Conservation (phyloP, 2,888 invertebrate genomes). For the Corbicula japonica region DNA sequence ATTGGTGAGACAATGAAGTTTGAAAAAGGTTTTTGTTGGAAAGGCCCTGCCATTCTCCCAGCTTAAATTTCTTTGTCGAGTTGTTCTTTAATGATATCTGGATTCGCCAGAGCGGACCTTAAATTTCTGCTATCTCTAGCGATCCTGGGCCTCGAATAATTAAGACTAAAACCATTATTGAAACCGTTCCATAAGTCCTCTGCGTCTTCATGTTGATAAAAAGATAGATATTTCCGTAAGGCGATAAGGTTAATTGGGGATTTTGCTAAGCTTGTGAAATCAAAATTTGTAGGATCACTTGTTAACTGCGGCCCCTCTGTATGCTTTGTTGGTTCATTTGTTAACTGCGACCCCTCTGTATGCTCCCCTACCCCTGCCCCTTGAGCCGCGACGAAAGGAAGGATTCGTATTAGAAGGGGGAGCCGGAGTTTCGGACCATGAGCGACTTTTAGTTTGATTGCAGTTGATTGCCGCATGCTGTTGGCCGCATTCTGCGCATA, state of each 20-base stretch:
- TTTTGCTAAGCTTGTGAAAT: background rate
- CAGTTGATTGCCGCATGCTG: background rate
- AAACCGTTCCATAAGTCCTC: constrained; percentile 24
- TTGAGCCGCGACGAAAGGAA: no score
- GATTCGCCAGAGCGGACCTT: constrained; percentile 15
- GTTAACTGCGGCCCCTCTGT: background rate
- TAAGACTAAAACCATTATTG: constrained; percentile 7
- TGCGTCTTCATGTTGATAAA: constrained; percentile 4
- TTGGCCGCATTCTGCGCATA: background rate
- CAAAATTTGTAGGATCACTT: background rate
- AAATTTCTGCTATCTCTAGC: constrained; percentile 4
- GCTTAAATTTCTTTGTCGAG: constrained; percentile 12
- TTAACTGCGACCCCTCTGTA: background rate
- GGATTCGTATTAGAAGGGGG: background rate
- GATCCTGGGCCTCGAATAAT: constrained; percentile 18
- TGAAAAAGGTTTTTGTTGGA: constrained; percentile 9
- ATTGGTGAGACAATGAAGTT: constrained; percentile 39
- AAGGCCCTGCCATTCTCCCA: constrained; percentile 33
- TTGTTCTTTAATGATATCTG: constrained; percentile 11
- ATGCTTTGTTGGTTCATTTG: background rate
- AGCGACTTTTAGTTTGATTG: background rate
- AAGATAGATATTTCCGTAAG: background rate
- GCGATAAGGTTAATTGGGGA: constrained; percentile 13
- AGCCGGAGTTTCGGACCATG: background rate
- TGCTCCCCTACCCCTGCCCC: no score